Percentiles rank a stretch among this genome's conserved stretches.
phyloP scores from a whole-genome alignment of 2,113 vertebrate genomes.

The Strix aluco region DNA sequence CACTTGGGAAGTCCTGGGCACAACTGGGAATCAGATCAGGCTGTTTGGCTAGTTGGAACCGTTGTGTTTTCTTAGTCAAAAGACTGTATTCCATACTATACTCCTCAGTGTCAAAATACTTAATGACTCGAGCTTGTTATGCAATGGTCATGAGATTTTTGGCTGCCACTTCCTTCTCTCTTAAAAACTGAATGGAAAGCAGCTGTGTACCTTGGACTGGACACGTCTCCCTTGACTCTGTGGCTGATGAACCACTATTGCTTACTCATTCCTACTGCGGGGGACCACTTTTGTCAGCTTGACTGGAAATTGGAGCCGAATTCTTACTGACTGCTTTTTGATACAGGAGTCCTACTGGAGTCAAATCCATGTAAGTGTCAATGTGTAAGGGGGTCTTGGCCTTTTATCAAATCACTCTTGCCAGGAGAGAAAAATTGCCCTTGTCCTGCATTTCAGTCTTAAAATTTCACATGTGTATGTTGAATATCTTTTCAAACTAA shows the following conservation, averaged over 20 bases:
- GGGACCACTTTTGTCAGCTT: background rate
- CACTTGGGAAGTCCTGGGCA: background rate
- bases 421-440: background rate
- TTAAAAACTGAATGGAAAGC: conserved; percentile 39
- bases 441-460: background rate
- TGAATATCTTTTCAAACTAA: background rate
- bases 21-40: background rate
- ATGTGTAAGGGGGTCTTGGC: background rate
- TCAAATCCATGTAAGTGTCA: background rate
- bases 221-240: background rate
- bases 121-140: background rate
- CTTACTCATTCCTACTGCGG: background rate
- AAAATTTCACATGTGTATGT: background rate
- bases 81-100: background rate
- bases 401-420: background rate
- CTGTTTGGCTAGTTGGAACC: background rate
- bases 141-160: conserved; percentile 47
- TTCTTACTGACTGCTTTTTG: background rate
- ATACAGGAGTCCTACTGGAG: background rate
- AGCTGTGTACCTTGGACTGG: background rate
- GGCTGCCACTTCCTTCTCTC: conserved; percentile 56
- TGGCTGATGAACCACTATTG: background rate
- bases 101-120: background rate
- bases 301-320: background rate
- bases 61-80: background rate